Evolutionary conservation across 2,888 invertebrate genomes (phyloP).

Genomic region (Acleris holmiana): DNA sequence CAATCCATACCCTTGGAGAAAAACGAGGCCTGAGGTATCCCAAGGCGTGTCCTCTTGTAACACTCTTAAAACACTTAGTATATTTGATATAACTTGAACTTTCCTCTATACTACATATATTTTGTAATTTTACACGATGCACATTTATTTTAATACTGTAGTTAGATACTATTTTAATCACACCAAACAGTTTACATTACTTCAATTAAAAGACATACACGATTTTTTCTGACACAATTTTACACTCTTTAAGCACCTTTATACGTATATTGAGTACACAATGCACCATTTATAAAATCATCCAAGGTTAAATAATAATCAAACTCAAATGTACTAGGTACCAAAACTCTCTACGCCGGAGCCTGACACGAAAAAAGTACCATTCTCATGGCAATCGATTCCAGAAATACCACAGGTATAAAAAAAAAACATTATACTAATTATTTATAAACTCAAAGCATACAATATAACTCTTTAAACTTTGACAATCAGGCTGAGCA

Average conservation of each 20-base stretch:
- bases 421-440: conserved; percentile 22
- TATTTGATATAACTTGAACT: not conserved
- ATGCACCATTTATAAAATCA: conserved; percentile 9
- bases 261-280: conserved; percentile 1
- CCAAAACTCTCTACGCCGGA: conserved; percentile 60
- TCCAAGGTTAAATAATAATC: conserved; percentile 12
- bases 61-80: conserved; percentile 20
- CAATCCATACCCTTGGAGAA: conserved; percentile 54
- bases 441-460: conserved; percentile 24
- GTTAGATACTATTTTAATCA: conserved; percentile 24
- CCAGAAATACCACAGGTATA: conserved; percentile 80
- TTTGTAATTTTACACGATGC: conserved; percentile 7
- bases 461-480: conserved; percentile 34
- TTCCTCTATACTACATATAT: not conserved
- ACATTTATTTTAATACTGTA: conserved; percentile 26
- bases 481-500: conserved; percentile 71
- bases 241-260: conserved; percentile 19
- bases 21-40: conserved; percentile 41
- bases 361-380: conserved; percentile 59
- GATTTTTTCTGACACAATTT: conserved; percentile 1
- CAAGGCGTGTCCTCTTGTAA: conserved; percentile 21
- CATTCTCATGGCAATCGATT: conserved; percentile 77
- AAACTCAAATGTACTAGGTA: conserved; percentile 54
- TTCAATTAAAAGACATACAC: not conserved
- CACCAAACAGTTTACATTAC: conserved; percentile 1